Evolutionary conservation across 2,113 vertebrate species (phyloP), one percentile per base, ranked within the genome.

Genomic region (Malurus cyaneus): DNA sequence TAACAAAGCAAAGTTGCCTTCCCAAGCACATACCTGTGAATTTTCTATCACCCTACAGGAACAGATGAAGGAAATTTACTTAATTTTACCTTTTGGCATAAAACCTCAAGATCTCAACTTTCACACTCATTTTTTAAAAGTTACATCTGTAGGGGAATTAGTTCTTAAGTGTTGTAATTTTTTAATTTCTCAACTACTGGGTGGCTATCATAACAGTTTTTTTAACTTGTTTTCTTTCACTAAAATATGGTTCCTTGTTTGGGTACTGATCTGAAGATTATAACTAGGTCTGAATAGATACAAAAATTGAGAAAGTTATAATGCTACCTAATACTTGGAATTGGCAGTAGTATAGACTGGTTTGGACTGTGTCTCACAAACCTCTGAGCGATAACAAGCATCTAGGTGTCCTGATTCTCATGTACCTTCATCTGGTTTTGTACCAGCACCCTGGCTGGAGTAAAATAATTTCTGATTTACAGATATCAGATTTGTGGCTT

Each of bases 171-270:
- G 65, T 91, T 80, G 31, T 82, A 69, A 92, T 97, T 52, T 94
- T 96, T 42, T 65, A 92, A 91, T 97, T 97, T 97, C 78, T 93
- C 46, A 79, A 25, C 25, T 86, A 91, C 29, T 64, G 84, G 59
- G 61, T 78, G n/a, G 52, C 39, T 86, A 87, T 74, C 29, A 80
- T 85, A 92, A 83, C 31, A 73, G 50, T 85, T 86, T 44, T 86
- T 49, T 57, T 34, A 79, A 49, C 84, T 91, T 85, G 65, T 67
- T 89, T 87, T 88, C 65, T 92, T 92, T 89, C 36, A 52, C 36
- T 73, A 57, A 88, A 91, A 76, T 96, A 61, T 36, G 39, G 29
- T 76, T 85, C 21, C 32, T 93, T 50, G 59, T 74, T 81, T 85
- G 78, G 62, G n/a, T 74, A 32, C 36, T 88, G 34, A 61, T 12